Conservation (phyloP, 2,113 vertebrate species). For the Hippocampus comes region DNA sequence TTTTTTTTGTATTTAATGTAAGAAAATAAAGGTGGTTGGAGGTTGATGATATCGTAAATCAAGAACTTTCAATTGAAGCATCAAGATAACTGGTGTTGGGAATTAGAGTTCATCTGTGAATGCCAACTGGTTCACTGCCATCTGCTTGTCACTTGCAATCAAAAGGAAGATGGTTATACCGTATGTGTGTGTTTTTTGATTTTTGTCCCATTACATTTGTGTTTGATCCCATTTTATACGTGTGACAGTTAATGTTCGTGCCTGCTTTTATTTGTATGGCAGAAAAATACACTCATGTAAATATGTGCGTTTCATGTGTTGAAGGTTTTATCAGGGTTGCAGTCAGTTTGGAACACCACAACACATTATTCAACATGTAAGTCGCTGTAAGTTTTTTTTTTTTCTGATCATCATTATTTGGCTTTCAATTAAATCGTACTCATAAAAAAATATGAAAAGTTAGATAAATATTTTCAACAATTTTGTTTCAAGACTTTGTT, state of each 20-base stretch:
- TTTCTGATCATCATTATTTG: too few species aligned
- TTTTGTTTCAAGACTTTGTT: too few species aligned
- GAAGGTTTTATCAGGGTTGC: neutral
- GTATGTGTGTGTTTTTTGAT: neutral
- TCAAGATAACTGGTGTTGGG: neutral
- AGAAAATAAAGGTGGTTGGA: neutral
- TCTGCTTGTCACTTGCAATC: neutral
- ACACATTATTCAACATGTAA: neutral
- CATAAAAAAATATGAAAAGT: too few species aligned
- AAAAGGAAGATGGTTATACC: neutral
- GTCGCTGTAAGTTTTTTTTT: too few species aligned
- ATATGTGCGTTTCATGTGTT: neutral
- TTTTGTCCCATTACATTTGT: neutral
- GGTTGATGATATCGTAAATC: neutral
- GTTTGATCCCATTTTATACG: neutral
- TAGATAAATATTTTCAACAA: too few species aligned
- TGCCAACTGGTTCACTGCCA: neutral
- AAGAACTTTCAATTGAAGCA: neutral
- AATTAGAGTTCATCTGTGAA: neutral
- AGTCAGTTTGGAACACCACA: neutral
- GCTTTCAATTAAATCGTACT: too few species aligned
- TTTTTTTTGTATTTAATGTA: neutral
- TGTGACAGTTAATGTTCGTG: neutral
- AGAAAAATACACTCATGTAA: too few species aligned
- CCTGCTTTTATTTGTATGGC: neutral